Base-by-base conservation (phyloP, 30 jellyfish, hydroid and myxozoan species). In the Pseudorhiza aurosa region DNA sequence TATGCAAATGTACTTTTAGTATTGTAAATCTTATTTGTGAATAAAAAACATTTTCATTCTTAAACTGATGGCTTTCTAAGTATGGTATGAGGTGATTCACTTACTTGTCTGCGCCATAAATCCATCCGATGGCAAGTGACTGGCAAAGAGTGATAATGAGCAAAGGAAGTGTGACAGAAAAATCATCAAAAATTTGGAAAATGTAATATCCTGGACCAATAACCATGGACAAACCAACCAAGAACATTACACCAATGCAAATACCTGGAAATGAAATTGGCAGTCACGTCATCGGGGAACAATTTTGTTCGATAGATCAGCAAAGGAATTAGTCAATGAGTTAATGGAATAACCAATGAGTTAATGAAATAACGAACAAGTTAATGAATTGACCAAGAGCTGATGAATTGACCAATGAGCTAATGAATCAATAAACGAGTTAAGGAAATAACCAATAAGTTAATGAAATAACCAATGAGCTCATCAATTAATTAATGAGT, bases 91-190 rank as follows among this genome's bases (percentile, higher is more conserved):
- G 21, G 50, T 39, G 10, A 39, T 5, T 39, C 5, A 63, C 97
- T 81, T 65, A 89, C 97, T 72, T 89, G 79, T 89, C 97, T 4
- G 97, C 71, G 7, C 97, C 97, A 58, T 89, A 89, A 17, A 89
- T 84, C 97, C 97, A 89, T 21, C 91, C 87, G 51, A 89, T 89
- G 1, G 97, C 97, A 46, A 89, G 77, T 25, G 95, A 51, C 64
- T 89, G 97, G 49, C 88, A 75, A 27, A 89, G 76, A 7, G 97
- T 75, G 45, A 89, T 89, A 74, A 89, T 58, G 50, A 89, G 65
- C 77, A 89, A 51, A 15, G 97, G 97, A 27, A 89, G 19, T 45
- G 97, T 89, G 44, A 89, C 97, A 0, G 97, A 82, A 45, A 81
- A 89, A 35, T 82, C 89, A 65, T 89, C 97, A 68, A 89, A 89